Evolutionary conservation across 92 coral and sea anemone genomes (phyloP), one percentile per base, ranked within the genome.

Genomic region (Phymanthus crucifer): DNA sequence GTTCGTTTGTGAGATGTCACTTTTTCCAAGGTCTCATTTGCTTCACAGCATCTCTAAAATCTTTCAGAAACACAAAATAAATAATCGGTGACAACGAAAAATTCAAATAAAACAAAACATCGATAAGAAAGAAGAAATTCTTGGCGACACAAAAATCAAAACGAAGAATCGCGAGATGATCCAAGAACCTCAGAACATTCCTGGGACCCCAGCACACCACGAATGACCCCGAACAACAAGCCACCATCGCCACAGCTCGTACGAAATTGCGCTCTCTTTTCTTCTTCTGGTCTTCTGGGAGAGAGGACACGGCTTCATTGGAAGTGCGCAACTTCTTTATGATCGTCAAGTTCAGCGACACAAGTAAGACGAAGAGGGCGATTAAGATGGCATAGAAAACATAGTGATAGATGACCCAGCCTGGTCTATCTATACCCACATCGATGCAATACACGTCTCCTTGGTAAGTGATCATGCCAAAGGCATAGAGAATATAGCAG

Each of bases 401-500:
- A 40, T 16, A 37, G 50, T 64, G 72, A 37, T 77, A 77, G 18
- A 64, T 69, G 21, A 77, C n/a, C 73, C 72, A 77, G 3, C 56
- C 73, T 19, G n/a, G 73, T 36, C 72, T 23, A 26, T 64, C 72
- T 3, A 77, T 12, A 56, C 65, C 46, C 4, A 45, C 58, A 29
- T 64, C 73, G 45, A 3, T 1, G n/a, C 82, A 77, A 29, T 29
- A 64, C 11, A 35, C 35, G 18, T 34, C 31, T 26, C 61, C 82
- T 64, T 65, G 5, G 57, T 65, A 36, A 0, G 70, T n/a, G 6
- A 61, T 27, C n/a, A 77, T 45, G 21, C 65, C 82, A 45, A 77
- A 77, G 37, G 73, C 72, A 32, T 77, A 67, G 21, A 77, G 82
- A 0, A 73, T 64, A 58, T 64, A 77, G 34, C 82, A 64, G 73